Evolutionary conservation across 2,797 vertebrate genomes (phyloP).

Genomic region (Tolypeutes matacus): DNA sequence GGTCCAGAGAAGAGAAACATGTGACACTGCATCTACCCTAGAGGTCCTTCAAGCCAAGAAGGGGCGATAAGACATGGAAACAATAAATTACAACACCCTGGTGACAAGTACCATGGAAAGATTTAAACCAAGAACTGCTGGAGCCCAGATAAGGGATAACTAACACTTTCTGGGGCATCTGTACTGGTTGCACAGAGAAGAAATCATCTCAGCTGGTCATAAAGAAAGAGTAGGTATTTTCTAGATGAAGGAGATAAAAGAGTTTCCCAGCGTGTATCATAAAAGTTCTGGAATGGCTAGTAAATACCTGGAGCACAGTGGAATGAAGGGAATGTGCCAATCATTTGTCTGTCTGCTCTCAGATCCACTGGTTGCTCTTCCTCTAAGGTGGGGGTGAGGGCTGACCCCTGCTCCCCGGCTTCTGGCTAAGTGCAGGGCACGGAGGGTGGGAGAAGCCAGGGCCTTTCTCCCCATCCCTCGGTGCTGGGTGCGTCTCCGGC

Average conservation of each 20-base stretch:
- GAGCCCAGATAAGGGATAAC: not conserved
- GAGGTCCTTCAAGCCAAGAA: not conserved
- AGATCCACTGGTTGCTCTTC: not conserved
- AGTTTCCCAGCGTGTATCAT: not conserved
- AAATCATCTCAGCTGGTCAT: not conserved
- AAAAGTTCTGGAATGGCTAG: slow-evolving; percentile 7
- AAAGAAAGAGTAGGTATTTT: not conserved
- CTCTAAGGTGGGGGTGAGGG: not conserved
- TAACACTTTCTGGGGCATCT: not conserved
- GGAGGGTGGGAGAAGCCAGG: not conserved
- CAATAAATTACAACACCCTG: not conserved
- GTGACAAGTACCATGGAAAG: not conserved
- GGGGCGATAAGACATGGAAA: not conserved
- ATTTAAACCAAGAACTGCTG: not conserved
- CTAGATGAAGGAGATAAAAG: not conserved
- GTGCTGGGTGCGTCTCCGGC: not conserved
- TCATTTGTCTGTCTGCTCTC: not conserved
- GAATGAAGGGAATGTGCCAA: not conserved
- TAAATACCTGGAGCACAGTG: not conserved
- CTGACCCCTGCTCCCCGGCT: not conserved
- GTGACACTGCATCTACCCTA: not conserved
- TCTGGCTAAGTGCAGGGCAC: not conserved
- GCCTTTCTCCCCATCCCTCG: not conserved
- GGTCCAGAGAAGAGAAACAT: not conserved
- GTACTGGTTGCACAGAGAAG: not conserved